Evolutionary conservation across 2,888 invertebrate genomes (phyloP), one percentile per base, ranked within the genome.

Genomic region (Priocnemis perturbator): DNA sequence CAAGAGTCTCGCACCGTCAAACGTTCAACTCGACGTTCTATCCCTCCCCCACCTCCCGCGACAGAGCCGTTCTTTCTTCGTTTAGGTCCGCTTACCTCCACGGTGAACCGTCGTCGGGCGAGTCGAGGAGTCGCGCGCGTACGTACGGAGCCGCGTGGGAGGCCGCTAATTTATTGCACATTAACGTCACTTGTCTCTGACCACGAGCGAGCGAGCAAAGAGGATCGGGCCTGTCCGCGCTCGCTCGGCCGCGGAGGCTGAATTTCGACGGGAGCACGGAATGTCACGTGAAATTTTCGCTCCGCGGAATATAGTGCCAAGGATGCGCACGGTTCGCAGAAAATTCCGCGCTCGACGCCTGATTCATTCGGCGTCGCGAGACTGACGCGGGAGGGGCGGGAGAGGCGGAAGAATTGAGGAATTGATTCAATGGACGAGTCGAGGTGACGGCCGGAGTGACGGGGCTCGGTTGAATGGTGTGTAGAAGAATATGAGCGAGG

Each of bases 151-250:
- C 56, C 81, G 84, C 75, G 86, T 86, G 82, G 86, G 86, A 83
- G 87, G 83, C 80, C 78, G 83, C 84, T 87, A 87, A 88, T 88
- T 87, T 87, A 88, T 87, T 83, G 86, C 86, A 79, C 83, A 87
- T 88, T 87, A 87, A 87, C 86, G 87, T 87, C 87, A 87, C 87
- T 88, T 83, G 84, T 82, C 81, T 82, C 82, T 81, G 84, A 79
- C 82, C 83, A 78, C 78, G 82, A 83, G 71, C 79, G 82, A 83
- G 71, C 66, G 71, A 78, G 77, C 37, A 47, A 60, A 52, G 62
- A 45, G 44, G n/a, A 20, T 45, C 26, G 15, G 15, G n/a, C 19
- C 57, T 26, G 58, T 67, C 63, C 26, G 70, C 63, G 37, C 60
- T 70, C 58, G 26, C 58, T 53, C 60, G 23, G 58, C 44, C 69